These are phyloP conservation scores for Turnix velox DNA, from an alignment of 2,113 vertebrate species.

Conservation along the genomic window DNA sequence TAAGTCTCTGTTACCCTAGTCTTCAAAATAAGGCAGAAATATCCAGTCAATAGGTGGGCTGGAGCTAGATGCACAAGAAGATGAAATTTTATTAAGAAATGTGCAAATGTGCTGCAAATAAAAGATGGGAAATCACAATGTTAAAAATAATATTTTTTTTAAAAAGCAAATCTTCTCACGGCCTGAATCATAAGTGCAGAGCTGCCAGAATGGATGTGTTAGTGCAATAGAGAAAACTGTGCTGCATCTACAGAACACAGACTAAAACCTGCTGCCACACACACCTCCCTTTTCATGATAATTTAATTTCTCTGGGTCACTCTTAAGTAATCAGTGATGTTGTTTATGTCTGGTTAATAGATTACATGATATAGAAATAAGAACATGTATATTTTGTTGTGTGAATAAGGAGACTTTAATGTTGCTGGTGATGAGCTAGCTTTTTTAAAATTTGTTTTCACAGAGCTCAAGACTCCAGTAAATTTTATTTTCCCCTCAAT, in stretches of 20 bases:
- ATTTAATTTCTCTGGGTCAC: not conserved
- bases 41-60: not conserved
- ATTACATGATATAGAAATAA: not conserved
- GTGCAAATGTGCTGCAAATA: not conserved
- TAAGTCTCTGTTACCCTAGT: not conserved
- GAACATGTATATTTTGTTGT: not conserved
- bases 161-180: not conserved
- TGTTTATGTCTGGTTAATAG: not conserved
- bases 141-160: slow-evolving; percentile 2
- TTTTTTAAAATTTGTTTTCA: not conserved
- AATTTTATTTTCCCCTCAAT: not conserved
- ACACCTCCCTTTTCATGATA: not conserved
- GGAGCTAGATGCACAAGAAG: not conserved
- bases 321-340: not conserved
- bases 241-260: not conserved
- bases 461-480: not conserved
- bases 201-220: not conserved
- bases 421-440: not conserved
- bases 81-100: not conserved
- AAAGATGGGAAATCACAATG: not conserved
- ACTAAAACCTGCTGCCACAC: not conserved
- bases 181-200: not conserved
- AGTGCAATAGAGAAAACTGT: not conserved
- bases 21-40: not conserved
- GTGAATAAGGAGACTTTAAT: not conserved